Evolutionary conservation across 2,888 invertebrate genomes (phyloP), one percentile per base, ranked within the genome.

Genomic region (Noctua janthe): DNA sequence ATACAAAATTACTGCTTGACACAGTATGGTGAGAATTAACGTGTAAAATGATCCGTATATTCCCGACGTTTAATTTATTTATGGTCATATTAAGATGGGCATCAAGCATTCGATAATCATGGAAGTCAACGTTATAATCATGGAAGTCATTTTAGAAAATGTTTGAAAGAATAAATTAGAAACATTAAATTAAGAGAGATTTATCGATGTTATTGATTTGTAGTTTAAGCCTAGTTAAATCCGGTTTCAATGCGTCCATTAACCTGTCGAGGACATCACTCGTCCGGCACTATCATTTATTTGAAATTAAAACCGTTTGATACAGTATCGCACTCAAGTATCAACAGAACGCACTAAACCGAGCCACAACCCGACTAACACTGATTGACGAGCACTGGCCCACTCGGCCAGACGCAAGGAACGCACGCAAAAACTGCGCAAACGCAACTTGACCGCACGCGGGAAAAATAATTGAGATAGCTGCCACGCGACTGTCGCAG

Each of bases 311-410:
- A 81, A 49, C 69, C 8, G n/a, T 71, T 71, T 74, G 69, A 83
- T 78, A 72, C 72, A 51, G 29, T 69, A 74, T 74, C 70, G 47
- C 43, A 72, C 79, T 69, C 81, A 77, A 70, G 71, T 79, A 80
- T 80, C 54, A 39, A 75, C 29, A 75, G 71, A 89, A 80, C 84
- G 87, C 90, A 91, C 91, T 90, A 84, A 88, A 90, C 90, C 78
- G 84, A 88, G 85, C 90, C 89, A 90, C 90, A 88, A 86, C 82
- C 91, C 82, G 87, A 90, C 87, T 85, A 88, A 85, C 90, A 93
- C 92, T 92, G 91, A 89, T 89, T 80, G 87, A 76, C 81, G 89
- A 89, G 82, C 77, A 73, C 69, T 69, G n/a, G 23, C 8, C 15
- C 69, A 69, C 77, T 69, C 87, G 84, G 87, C 88, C 82, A 87